Conservation (phyloP, 2,113 vertebrate genomes). For the Urocynchramus pylzowi region DNA sequence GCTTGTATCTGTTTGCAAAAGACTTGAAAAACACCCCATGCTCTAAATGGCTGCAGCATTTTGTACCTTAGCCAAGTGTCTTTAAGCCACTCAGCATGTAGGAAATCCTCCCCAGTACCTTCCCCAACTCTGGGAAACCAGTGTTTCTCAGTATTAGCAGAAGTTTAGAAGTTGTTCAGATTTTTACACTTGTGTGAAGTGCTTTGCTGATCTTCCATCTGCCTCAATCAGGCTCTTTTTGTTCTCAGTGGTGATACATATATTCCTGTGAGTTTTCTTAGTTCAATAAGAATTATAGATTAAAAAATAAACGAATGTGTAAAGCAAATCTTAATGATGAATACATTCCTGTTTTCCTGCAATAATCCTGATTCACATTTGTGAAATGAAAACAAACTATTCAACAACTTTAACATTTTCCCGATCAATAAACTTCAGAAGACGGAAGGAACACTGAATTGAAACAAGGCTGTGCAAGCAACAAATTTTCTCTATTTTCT, state of each 20-base stretch:
- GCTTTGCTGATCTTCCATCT: slow-evolving; percentile 4
- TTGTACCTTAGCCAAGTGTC: not conserved
- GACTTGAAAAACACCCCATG: not conserved
- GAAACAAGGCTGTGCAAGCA: slow-evolving; percentile 27
- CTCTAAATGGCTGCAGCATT: not conserved
- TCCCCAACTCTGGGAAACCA: not conserved
- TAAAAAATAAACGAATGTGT: slow-evolving; percentile 60
- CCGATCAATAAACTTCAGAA: slow-evolving; percentile 27
- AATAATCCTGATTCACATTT: slow-evolving; percentile 33
- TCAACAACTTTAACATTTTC: slow-evolving; percentile 39
- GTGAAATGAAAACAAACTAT: slow-evolving; percentile 56
- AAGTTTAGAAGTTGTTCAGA: not conserved
- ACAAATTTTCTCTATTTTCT: slow-evolving; percentile 9
- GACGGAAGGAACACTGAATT: slow-evolving; percentile 1
- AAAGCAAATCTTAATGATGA: slow-evolving; percentile 56
- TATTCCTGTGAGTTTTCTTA: slow-evolving; percentile 23
- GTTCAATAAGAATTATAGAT: slow-evolving; percentile 63
- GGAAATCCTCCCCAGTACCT: not conserved
- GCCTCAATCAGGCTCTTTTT: slow-evolving; percentile 29
- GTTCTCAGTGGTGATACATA: slow-evolving; percentile 5
- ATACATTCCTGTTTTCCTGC: slow-evolving; percentile 17
- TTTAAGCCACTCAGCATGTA: accelerated
- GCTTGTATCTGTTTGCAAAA: not conserved
- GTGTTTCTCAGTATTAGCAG: not conserved
- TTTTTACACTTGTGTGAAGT: not conserved